Base-by-base conservation (phyloP, 2,888 invertebrate species). In the Lepetodrilus schrolli region DNA sequence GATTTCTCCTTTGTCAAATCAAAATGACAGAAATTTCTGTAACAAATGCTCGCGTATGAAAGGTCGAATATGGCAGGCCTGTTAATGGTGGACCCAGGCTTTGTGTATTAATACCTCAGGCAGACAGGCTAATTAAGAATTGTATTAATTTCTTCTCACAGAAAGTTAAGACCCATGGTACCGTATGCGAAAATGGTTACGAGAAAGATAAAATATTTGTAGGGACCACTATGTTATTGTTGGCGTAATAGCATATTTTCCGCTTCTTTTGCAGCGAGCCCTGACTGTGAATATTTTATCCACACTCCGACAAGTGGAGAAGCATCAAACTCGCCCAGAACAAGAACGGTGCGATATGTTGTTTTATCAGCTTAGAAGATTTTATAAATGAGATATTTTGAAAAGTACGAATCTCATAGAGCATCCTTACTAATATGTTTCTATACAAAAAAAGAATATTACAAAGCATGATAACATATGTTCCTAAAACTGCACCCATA, bases 1-100 rank as follows among this genome's bases (percentile, higher is more conserved):
- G 58, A 58, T 58, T 58, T 30, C 58, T 58, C 58, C 58, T 58
- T 58, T 58, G 58, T 58, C 58, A 58, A 58, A 58, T 30, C 30
- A 17, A 30, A 58, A 58, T 58, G 58, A 58, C 58, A 58, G 58
- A 58, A 58, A 17, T 58, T 58, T 58, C 58, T 58, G 58, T 30
- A 30, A 58, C 58, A 58, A 58, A 58, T 58, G 58, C 58, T 26
- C 26, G 58, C 34, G 26, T 58, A 58, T 58, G 58, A 58, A 58
- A 58, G 58, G 58, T 58, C 30, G 58, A 58, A 58, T 58, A 58
- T 58, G 58, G 58, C 58, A 30, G 13, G 30, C 26, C n/a, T 23
- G 34, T 58, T 58, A 58, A 58, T 58, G 30, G 58, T 34, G 30
- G 30, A 0, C 17, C n/a, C n/a, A 17, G 13, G 17, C 43, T 43